Percentiles rank a stretch among this genome's conserved stretches.
These are phyloP conservation scores for Lasius fuliginosus DNA, from an alignment of 2,888 invertebrate species.

Conservation along the genomic window DNA sequence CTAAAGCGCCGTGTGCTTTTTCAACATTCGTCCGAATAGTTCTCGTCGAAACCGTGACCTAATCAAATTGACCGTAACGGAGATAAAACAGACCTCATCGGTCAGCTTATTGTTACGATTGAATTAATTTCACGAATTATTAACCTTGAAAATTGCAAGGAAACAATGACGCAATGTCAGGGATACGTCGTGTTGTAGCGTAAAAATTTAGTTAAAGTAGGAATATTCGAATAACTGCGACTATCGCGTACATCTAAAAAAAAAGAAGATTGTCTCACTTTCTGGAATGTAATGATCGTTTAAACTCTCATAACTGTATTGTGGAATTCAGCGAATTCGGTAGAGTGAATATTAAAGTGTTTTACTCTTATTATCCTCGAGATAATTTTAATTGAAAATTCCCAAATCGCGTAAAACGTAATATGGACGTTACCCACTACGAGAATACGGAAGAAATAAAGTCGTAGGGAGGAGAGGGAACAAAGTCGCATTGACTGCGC, in stretches of 20 bases:
- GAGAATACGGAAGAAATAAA: constrained; percentile 5
- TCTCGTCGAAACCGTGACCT: neutral
- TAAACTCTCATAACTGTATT: neutral
- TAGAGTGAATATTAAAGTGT: neutral
- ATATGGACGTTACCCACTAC: neutral
- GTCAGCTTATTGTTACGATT: neutral
- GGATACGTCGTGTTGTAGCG: neutral
- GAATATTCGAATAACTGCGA: neutral
- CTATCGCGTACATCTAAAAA: neutral
- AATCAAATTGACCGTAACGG: constrained; percentile 24
- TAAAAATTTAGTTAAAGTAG: neutral
- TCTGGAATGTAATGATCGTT: neutral
- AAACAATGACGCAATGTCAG: neutral
- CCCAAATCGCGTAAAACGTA: neutral
- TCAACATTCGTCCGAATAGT: constrained; percentile 8
- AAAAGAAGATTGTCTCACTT: neutral
- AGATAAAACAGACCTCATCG: neutral
- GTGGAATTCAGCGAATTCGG: neutral
- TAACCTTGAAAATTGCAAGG: neutral
- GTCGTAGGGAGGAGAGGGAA: neutral
- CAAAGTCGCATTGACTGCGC: neutral
- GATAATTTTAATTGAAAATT: neutral
- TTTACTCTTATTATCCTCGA: neutral
- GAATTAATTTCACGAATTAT: constrained; percentile 25
- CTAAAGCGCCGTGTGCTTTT: neutral